These are phyloP conservation scores for Rutpela maculata DNA, from an alignment of 2,888 invertebrate species.

Conservation along the genomic window DNA sequence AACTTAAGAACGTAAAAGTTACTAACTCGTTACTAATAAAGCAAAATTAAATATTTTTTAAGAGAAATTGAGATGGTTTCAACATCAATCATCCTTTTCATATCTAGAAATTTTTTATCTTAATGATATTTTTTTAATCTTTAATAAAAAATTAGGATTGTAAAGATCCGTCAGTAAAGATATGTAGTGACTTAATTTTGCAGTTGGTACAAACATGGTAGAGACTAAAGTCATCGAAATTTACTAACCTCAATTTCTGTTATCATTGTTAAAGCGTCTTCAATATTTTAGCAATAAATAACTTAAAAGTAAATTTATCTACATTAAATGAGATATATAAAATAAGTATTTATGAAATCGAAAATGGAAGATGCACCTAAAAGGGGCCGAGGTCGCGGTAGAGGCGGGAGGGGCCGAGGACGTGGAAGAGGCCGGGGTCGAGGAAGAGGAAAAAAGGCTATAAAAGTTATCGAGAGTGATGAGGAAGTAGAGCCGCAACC, in stretches of 20 bases:
- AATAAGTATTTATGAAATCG: constrained; percentile 50
- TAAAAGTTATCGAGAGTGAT: constrained; percentile 81
- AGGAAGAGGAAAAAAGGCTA: constrained; percentile 84
- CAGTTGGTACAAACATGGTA: neutral
- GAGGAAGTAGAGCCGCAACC: constrained; percentile 76
- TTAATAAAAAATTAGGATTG: too few species aligned
- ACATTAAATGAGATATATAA: neutral
- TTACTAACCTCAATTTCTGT: constrained; percentile 28
- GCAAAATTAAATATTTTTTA: neutral
- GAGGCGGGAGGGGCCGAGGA: constrained; percentile 88
- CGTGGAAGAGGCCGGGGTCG: constrained; percentile 84
- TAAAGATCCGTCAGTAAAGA: too few species aligned
- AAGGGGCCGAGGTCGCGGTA: constrained; percentile 83
- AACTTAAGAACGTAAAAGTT: neutral
- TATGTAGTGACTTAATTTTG: neutral
- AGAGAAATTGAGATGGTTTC: too few species aligned
- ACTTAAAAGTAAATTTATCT: neutral
- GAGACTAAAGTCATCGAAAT: too few species aligned
- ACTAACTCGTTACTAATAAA: neutral
- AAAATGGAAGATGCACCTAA: constrained; percentile 75
- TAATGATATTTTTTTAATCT: too few species aligned
- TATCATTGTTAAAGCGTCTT: neutral
- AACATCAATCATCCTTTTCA: too few species aligned
- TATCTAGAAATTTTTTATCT: too few species aligned
- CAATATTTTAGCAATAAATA: neutral